A percentile compares a stretch with the other conserved stretches of the same genome.
phyloP scores from a whole-genome alignment of 2,113 vertebrate species.

The Coracopsis vasa region DNA sequence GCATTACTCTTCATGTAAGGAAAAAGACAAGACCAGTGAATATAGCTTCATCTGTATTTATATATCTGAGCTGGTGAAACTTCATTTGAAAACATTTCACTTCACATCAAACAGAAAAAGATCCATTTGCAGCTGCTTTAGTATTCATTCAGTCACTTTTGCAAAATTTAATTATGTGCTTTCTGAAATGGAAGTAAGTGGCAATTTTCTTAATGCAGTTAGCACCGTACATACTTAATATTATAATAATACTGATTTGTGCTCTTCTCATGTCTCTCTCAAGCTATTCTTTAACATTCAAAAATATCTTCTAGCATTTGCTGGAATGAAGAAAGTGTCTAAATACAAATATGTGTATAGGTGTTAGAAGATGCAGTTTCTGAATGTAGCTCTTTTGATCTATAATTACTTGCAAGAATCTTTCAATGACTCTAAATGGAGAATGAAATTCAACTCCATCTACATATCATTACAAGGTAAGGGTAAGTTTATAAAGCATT shows the following conservation, averaged over 20 bases:
- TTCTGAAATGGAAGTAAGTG: slow-evolving; percentile 38
- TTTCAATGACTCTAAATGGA: neutral
- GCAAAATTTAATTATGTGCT: slow-evolving; percentile 48
- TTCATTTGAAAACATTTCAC: slow-evolving; percentile 1
- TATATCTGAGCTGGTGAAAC: neutral
- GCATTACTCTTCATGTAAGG: neutral
- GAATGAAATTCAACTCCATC: slow-evolving; percentile 9
- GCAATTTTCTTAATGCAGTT: slow-evolving; percentile 60
- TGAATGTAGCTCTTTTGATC: neutral
- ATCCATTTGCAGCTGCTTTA: slow-evolving; percentile 23
- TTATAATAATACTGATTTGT: slow-evolving; percentile 27
- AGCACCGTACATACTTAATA: slow-evolving; percentile 6
- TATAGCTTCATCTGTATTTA: neutral
- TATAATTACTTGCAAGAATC: neutral
- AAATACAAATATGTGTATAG: neutral
- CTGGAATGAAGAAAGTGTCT: neutral
- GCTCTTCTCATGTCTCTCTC: slow-evolving; percentile 8
- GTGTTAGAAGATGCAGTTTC: neutral
- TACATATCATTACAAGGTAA: slow-evolving; percentile 16
- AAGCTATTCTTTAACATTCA: neutral
- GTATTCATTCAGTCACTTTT: slow-evolving; percentile 7
- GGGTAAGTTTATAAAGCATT: neutral
- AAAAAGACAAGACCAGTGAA: neutral
- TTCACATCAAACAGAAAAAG: neutral
- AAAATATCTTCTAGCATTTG: neutral